Conservation (phyloP, 2,113 vertebrate species). For the Myanophis thanlyinensis region DNA sequence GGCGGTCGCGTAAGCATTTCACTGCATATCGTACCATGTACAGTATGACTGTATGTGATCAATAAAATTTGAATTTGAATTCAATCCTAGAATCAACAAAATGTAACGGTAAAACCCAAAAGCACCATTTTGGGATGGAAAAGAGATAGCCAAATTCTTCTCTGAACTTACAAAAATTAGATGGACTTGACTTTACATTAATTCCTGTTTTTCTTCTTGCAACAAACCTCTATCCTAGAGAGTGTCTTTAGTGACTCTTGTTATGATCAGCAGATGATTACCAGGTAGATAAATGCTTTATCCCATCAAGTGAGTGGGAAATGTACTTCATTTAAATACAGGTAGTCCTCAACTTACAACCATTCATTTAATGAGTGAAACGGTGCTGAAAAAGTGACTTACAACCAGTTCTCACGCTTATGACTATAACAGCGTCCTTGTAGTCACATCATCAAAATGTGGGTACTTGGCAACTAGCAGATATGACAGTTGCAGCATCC, state of each 20-base stretch:
- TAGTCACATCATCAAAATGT: background rate
- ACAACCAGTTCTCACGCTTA: background rate
- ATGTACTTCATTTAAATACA: background rate
- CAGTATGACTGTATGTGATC: no score
- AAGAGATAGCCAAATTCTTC: background rate
- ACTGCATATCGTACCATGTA: no score
- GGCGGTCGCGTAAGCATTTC: no score
- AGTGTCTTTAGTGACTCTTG: slow-evolving; percentile 94
- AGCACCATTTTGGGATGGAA: background rate
- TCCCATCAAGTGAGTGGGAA: slow-evolving; percentile 89
- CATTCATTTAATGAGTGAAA: background rate
- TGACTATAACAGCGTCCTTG: background rate
- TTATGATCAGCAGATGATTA: slow-evolving; percentile 95
- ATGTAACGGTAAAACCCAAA: background rate
- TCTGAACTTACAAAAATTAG: background rate
- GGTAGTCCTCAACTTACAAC: no score
- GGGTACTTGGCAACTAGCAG: background rate
- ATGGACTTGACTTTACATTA: background rate
- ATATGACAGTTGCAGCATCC: background rate
- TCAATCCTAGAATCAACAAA: background rate
- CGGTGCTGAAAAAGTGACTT: background rate
- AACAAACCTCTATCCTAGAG: slow-evolving; percentile 91
- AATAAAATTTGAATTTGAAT: no score
- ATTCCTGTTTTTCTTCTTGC: slow-evolving; percentile 61
- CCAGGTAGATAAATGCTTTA: slow-evolving; percentile 93